Evolutionary conservation across 2,113 vertebrate species (phyloP).

Genomic region (Tiliqua scincoides): DNA sequence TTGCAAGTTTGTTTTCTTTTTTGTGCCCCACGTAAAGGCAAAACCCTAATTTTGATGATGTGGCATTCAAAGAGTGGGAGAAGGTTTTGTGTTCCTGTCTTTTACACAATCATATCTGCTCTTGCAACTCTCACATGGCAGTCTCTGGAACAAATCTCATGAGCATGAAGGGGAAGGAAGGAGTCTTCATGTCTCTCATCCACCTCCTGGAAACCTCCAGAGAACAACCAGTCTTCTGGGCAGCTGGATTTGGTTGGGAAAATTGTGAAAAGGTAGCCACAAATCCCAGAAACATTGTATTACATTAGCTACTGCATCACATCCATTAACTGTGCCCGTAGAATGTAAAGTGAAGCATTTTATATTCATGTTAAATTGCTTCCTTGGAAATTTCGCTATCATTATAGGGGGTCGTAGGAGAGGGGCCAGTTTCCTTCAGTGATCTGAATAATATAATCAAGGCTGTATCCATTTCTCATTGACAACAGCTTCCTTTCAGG

Average conservation of each 20-base stretch:
- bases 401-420: not conserved
- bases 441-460: not conserved
- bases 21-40: no score
- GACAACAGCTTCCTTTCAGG: constrained; percentile 17
- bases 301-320: no score
- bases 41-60: no score
- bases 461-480: not conserved
- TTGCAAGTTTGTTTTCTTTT: no score
- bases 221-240: not conserved
- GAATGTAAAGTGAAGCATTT: not conserved
- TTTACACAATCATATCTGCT: not conserved
- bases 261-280: not conserved
- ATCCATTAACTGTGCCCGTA: not conserved
- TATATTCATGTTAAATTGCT: not conserved
- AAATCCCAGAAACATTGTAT: not conserved
- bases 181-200: no score
- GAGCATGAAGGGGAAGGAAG: not conserved
- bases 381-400: not conserved
- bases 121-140: not conserved
- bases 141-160: not conserved
- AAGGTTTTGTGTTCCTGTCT: not conserved
- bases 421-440: not conserved
- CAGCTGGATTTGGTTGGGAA: not conserved
- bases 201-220: no score
- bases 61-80: not conserved